phyloP scores from a whole-genome alignment of 2,888 invertebrate species.

The Halocaridina rubra region DNA sequence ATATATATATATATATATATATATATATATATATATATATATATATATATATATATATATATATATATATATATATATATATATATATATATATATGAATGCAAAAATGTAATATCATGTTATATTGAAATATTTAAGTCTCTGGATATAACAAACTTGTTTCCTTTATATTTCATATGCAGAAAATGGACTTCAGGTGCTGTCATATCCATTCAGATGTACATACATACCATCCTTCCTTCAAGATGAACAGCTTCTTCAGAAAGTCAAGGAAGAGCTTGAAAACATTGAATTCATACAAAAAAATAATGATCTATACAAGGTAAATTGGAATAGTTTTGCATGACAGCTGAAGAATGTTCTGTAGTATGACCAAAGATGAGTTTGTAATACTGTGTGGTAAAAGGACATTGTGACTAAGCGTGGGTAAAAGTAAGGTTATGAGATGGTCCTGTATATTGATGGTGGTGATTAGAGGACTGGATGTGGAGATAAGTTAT shows the following conservation, averaged over 20 bases:
- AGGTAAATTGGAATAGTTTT: neutral
- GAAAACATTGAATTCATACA: neutral
- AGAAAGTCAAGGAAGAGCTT: slow-evolving; percentile 5
- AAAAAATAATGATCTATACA: slow-evolving; percentile 47
- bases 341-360: neutral
- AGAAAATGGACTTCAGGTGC: neutral
- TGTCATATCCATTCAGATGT: slow-evolving; percentile 19
- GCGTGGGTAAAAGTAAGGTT: neutral
- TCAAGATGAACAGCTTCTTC: neutral
- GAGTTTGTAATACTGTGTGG: neutral
- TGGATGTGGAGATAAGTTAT: no score
- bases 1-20: no score
- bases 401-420: neutral
- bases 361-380: neutral
- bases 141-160: no score
- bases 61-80: no score
- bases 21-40: no score
- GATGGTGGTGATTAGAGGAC: no score
- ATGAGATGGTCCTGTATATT: neutral
- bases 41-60: no score
- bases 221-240: neutral
- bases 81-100: no score
- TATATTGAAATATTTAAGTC: no score
- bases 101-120: no score
- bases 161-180: no score